Evolutionary conservation across 2,888 invertebrate genomes (phyloP).

Genomic region (Drosophila anomalata): DNA sequence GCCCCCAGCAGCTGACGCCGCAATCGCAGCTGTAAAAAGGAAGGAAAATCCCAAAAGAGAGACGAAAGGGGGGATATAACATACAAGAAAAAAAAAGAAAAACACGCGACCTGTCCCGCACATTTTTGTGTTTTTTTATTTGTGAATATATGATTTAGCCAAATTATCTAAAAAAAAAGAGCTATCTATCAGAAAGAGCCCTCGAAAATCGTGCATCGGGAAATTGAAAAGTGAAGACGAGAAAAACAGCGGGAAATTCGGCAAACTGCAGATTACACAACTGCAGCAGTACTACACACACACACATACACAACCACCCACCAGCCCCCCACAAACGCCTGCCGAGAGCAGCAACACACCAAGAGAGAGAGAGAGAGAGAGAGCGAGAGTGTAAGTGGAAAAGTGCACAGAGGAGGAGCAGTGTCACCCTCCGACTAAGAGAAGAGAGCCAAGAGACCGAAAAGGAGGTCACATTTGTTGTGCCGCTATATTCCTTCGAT

Average conservation of each 20-base stretch:
- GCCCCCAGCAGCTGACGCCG: constrained; percentile 29
- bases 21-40: constrained; percentile 52
- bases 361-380: constrained; percentile 2
- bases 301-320: background rate
- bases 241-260: constrained; percentile 14
- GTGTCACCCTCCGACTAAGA: too few relatives aligned
- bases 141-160: constrained; percentile 18
- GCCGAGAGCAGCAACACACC: constrained; percentile 19
- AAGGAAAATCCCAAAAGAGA: constrained; percentile 31
- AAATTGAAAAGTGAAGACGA: constrained; percentile 5
- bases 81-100: constrained; percentile 13
- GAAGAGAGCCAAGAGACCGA: constrained; percentile 1
- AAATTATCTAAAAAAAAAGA: background rate
- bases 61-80: constrained; percentile 27
- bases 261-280: constrained; percentile 25
- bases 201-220: constrained; percentile 2
- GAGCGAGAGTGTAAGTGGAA: background rate
- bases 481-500: constrained; percentile 34
- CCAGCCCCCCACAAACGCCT: constrained; percentile 24
- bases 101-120: constrained; percentile 56
- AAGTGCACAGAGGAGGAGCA: background rate
- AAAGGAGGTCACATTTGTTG: constrained; percentile 45
- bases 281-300: background rate
- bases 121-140: constrained; percentile 25
- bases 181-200: background rate